phyloP scores from a whole-genome alignment of 2,797 vertebrate species.

The Heteromormyrus szaboi region DNA sequence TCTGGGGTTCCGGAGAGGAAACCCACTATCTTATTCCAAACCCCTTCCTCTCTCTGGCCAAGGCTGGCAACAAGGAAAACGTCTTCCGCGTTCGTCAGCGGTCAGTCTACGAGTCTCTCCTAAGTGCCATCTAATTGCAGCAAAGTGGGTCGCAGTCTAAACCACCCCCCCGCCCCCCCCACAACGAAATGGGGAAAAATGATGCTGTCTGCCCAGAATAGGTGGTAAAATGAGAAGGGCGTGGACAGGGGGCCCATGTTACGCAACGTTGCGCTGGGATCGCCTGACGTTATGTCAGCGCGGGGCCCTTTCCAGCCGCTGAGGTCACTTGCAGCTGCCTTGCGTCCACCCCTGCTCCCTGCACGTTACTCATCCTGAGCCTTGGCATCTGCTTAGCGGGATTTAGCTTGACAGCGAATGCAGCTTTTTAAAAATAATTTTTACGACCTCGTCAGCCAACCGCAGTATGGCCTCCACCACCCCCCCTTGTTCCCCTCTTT shows the following conservation, averaged over 20 bases:
- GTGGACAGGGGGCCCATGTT: neutral
- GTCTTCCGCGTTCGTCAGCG: neutral
- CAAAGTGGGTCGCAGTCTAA: neutral
- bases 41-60: neutral
- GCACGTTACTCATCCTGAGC: constrained; percentile 26
- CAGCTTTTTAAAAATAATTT: neutral
- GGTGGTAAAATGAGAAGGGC: neutral
- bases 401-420: neutral
- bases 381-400: neutral
- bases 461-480: neutral
- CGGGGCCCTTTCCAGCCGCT: constrained; percentile 52
- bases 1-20: neutral
- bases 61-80: neutral
- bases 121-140: neutral
- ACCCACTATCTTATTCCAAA: neutral
- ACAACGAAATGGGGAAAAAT: neutral
- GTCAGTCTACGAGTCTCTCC: neutral
- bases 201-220: neutral
- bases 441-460: neutral
- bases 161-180: neutral
- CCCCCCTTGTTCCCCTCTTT: neutral
- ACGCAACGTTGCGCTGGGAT: neutral
- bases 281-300: constrained; percentile 46
- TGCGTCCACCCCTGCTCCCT: constrained; percentile 18
- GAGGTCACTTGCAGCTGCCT: constrained; percentile 36